Evolutionary conservation across 2,797 vertebrate species (phyloP), one percentile per base, ranked within the genome.

Genomic region (Melanogrammus aeglefinus): DNA sequence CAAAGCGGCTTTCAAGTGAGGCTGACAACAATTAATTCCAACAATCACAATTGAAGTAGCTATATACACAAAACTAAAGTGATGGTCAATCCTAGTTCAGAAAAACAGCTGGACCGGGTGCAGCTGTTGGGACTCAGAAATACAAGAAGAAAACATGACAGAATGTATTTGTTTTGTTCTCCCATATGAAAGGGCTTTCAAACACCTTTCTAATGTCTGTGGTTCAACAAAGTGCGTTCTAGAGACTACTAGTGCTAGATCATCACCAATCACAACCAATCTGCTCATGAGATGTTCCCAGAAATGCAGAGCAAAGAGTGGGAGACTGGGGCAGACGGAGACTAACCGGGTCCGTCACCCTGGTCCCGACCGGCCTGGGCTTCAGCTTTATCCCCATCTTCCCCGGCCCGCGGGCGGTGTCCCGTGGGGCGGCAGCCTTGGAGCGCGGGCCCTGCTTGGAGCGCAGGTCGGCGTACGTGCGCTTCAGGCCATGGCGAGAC

Each of bases 401-500:
- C 1, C 6, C 24, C 3, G 66, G 5, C 10, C 21, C 39, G 80
- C 83, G 89, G 66, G 3, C 29, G 12, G 44, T 47, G 7, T 73
- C 47, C 35, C 85, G 79, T 1, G 71, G 9, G 0, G 75, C 16
- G 18, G 75, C 83, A 35, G 83, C 73, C 82, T 85, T 90, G 21
- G 75, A 38, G 44, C 33, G 18, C 14, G 73, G 80, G 24, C 38
- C 80, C 0, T 8, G 2, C 27, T 76, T 80, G n/a, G 75, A 77
- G 6, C 7, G 1, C 6, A 71, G 44, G 38, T 83, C 84, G 6
- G 76, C 38, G 1, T 78, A 33, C 10, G 85, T 82, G 33, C 78
- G 90, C 77, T 89, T 93, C 76, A 83, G 35, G 3, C 79, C 39
- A 6, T 72, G 13, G 8, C 16, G 86, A 72, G 75, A 79, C n/a